phyloP scores from a whole-genome alignment of 2,797 vertebrate species.

The Mionectes olivaceus region DNA sequence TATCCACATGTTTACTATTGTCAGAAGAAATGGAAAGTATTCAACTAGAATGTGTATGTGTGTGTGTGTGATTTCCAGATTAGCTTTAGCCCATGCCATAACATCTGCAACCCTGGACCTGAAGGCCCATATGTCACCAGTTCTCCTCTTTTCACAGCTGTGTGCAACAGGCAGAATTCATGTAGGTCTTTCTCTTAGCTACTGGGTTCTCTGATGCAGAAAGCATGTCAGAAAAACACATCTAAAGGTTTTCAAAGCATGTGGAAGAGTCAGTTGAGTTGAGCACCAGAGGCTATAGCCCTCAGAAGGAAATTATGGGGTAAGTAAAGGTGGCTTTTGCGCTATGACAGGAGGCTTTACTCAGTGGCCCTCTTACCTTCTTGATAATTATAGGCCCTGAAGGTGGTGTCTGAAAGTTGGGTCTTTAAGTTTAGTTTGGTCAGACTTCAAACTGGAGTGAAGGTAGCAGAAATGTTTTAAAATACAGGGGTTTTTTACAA shows the following conservation, averaged over 20 bases:
- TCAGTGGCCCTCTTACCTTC: background rate
- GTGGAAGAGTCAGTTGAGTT: background rate
- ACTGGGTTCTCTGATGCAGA: background rate
- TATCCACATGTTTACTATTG: background rate
- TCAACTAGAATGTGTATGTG: background rate
- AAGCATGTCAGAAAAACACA: background rate
- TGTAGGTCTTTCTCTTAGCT: background rate
- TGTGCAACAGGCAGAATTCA: background rate
- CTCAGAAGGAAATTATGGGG: background rate
- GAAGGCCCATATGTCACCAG: accelerated
- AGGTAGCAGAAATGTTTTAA: background rate
- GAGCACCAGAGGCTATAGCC: background rate
- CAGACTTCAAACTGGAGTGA: background rate
- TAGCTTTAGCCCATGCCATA: background rate
- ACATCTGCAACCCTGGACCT: background rate
- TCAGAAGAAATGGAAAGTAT: background rate
- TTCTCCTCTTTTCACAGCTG: background rate
- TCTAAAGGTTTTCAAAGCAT: background rate
- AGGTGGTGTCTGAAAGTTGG: background rate
- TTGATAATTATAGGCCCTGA: background rate
- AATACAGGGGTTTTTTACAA: background rate
- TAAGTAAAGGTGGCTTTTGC: background rate
- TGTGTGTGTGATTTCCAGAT: background rate
- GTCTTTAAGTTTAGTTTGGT: background rate
- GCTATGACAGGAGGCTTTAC: background rate